Conservation (phyloP, 2,888 invertebrate genomes). For the Drosophila koepferae region DNA sequence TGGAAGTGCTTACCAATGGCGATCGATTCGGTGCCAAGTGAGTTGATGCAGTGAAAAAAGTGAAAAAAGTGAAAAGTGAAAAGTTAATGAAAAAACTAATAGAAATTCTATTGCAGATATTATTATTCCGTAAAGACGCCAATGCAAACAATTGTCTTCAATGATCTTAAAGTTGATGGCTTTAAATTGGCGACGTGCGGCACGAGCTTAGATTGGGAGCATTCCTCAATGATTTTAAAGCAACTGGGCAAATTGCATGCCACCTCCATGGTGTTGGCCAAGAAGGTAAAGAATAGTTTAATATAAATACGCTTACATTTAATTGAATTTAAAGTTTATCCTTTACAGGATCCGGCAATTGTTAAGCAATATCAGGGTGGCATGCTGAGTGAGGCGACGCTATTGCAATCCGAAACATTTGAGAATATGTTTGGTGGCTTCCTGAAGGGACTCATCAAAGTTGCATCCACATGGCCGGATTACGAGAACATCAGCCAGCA, state of each 20-base stretch:
- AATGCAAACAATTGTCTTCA: slow-evolving; percentile 84
- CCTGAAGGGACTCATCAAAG: slow-evolving; percentile 70
- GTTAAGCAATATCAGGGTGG: slow-evolving; percentile 56
- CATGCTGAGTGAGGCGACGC: slow-evolving; percentile 61
- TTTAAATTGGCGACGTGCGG: slow-evolving; percentile 86
- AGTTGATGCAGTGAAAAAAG: slow-evolving; percentile 19
- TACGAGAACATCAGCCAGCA: slow-evolving; percentile 84
- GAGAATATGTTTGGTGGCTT: slow-evolving; percentile 67
- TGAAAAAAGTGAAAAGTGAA: no score
- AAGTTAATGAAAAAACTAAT: not conserved
- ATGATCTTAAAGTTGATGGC: slow-evolving; percentile 86
- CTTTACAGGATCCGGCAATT: slow-evolving; percentile 63
- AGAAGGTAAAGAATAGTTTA: slow-evolving; percentile 83
- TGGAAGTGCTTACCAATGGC: slow-evolving; percentile 82
- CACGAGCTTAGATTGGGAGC: slow-evolving; percentile 86
- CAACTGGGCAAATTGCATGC: slow-evolving; percentile 87
- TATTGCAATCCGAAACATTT: slow-evolving; percentile 59
- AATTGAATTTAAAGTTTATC: not conserved
- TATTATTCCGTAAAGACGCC: slow-evolving; percentile 73
- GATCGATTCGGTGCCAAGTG: slow-evolving; percentile 79
- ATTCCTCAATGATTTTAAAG: slow-evolving; percentile 85
- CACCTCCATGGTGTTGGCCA: slow-evolving; percentile 86
- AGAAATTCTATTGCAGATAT: slow-evolving; percentile 51
- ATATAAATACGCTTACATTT: not conserved
- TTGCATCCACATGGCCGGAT: slow-evolving; percentile 84